A percentile compares a stretch with the other conserved stretches of the same genome.
These are phyloP conservation scores for Dallia pectoralis DNA, from an alignment of 2,797 vertebrate species.

Conservation along the genomic window DNA sequence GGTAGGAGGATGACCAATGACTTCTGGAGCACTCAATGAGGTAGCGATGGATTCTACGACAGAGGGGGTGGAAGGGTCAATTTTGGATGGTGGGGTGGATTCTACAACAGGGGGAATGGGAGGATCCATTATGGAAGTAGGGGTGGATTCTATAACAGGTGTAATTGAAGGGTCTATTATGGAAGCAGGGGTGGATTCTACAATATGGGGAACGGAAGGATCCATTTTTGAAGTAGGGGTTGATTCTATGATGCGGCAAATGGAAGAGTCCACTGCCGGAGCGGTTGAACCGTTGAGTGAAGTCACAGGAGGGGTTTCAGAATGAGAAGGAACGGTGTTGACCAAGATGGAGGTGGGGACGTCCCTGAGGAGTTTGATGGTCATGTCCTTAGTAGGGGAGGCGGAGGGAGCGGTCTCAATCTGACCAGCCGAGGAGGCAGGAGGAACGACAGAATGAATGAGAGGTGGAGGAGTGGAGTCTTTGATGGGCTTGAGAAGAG, in stretches of 20 bases:
- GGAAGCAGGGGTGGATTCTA: constrained; percentile 48
- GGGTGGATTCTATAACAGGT: neutral
- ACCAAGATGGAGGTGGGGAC: constrained; percentile 24
- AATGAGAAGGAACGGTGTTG: constrained; percentile 19
- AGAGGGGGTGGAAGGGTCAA: constrained; percentile 36
- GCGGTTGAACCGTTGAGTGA: constrained; percentile 50
- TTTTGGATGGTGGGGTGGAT: neutral
- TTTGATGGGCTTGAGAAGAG: constrained; percentile 51
- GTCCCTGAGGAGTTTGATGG: neutral
- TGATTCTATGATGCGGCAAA: no score
- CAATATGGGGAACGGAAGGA: constrained; percentile 17
- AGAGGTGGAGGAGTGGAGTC: constrained; percentile 19
- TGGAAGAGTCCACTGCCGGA: constrained; percentile 28
- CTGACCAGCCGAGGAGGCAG: no score
- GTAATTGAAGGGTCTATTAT: constrained; percentile 48
- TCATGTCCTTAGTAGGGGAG: constrained; percentile 22
- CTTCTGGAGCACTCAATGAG: constrained; percentile 15
- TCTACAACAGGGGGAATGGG: constrained; percentile 34
- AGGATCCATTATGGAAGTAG: constrained; percentile 15
- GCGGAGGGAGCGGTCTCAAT: constrained; percentile 27
- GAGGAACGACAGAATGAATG: constrained; percentile 1
- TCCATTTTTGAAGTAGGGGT: neutral
- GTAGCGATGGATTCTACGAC: constrained; percentile 33
- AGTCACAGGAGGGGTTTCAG: constrained; percentile 35
- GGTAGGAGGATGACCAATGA: constrained; percentile 47